Evolutionary conservation across 1,140 invertebrate genomes (phyloP).

Genomic region (Conus betulinus): DNA sequence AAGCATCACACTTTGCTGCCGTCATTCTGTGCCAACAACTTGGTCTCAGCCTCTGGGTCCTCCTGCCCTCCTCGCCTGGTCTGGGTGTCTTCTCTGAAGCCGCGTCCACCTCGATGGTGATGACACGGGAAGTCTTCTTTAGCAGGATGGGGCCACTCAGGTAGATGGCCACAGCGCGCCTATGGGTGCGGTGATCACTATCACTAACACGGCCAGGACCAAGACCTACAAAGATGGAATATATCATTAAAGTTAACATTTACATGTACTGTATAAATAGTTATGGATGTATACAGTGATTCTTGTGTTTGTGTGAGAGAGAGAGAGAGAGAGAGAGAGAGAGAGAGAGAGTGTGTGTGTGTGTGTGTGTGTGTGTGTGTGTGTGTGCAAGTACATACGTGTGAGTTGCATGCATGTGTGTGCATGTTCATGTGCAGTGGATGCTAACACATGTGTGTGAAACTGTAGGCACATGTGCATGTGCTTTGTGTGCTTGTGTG

Average conservation of each 20-base stretch:
- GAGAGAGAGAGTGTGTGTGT: too few species aligned
- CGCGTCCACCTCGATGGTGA: conserved; percentile 9
- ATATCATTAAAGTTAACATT: background rate
- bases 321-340: too few species aligned
- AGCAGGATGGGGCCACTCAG: conserved; percentile 87
- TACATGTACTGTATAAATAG: background rate
- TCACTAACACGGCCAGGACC: conserved; percentile 87
- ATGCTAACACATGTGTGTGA: too few species aligned
- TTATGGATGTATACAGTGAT: too few species aligned
- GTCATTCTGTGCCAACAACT: background rate
- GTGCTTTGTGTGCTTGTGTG: too few species aligned
- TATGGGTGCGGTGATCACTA: conserved; percentile 91
- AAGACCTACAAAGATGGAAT: conserved; percentile 75
- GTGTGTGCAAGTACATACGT: too few species aligned
- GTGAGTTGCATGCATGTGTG: too few species aligned
- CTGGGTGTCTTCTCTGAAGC: background rate
- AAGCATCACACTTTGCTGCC: background rate
- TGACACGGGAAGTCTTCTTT: conserved; percentile 34
- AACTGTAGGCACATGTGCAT: too few species aligned
- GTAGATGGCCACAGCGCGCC: conserved; percentile 92
- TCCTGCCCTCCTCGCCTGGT: background rate
- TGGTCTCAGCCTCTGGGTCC: background rate
- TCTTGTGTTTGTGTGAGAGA: too few species aligned
- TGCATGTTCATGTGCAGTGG: too few species aligned
- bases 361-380: too few species aligned